Percentiles rank a stretch among this genome's conserved stretches.
Evolutionary conservation across 1,140 invertebrate genomes (phyloP).

Genomic region (Drosophila novamexicana): DNA sequence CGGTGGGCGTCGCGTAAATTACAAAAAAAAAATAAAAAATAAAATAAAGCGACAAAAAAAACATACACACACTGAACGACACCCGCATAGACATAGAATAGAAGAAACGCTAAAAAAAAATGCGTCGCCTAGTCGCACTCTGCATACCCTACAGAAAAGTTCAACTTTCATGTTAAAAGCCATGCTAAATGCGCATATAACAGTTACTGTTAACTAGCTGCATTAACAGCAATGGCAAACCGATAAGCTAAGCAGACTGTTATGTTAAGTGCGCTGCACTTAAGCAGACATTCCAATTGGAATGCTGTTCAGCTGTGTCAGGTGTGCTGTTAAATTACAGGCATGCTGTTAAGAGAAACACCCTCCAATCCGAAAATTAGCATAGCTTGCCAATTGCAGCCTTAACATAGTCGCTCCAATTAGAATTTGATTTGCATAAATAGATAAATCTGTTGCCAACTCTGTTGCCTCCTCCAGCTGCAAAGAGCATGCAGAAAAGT

Average conservation of each 20-base stretch:
- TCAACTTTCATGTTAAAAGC: too few relatives aligned
- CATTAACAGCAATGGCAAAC: too few relatives aligned
- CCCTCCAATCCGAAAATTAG: too few relatives aligned
- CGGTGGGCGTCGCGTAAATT: slow-evolving; percentile 26
- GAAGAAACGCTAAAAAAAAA: slow-evolving; percentile 7
- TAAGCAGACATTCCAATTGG: too few relatives aligned
- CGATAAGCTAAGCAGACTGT: too few relatives aligned
- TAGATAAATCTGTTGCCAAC: background rate
- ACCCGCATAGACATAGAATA: slow-evolving; percentile 17
- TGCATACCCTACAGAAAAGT: background rate
- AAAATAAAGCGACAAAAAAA: background rate
- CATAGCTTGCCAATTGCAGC: background rate
- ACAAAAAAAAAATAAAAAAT: background rate
- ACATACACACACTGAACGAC: slow-evolving; percentile 10
- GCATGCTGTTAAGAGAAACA: too few relatives aligned
- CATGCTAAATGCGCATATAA: too few relatives aligned
- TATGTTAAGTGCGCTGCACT: too few relatives aligned
- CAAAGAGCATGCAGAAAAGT: background rate
- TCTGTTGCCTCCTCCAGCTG: too few relatives aligned
- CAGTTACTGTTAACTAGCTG: too few relatives aligned
- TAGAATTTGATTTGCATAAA: background rate
- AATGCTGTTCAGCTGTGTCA: background rate
- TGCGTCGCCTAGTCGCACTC: background rate
- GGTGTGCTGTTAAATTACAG: too few relatives aligned
- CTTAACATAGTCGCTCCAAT: background rate